These are phyloP conservation scores for Drosophila pegasa DNA, from an alignment of 2,888 invertebrate species.

Conservation along the genomic window DNA sequence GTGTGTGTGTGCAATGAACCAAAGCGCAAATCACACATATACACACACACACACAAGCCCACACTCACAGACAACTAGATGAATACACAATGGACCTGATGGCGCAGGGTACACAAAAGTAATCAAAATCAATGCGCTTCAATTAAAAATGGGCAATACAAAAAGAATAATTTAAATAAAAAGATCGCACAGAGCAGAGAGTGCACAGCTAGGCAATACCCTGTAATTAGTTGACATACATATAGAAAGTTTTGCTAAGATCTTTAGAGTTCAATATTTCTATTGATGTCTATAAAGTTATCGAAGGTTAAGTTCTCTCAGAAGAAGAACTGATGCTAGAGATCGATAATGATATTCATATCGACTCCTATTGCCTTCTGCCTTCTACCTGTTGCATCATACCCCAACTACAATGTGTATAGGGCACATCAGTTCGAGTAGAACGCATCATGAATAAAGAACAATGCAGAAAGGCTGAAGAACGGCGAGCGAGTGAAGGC, in stretches of 20 bases:
- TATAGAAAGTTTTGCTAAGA: not conserved
- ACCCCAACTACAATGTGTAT: not conserved
- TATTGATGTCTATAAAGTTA: too few relatives aligned
- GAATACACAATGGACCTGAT: constrained; percentile 33
- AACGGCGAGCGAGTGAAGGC: constrained; percentile 36
- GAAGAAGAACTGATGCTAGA: not conserved
- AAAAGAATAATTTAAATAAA: constrained; percentile 11
- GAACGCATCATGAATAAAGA: constrained; percentile 39
- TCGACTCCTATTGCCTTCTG: not conserved
- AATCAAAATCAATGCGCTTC: constrained; percentile 75
- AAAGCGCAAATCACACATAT: constrained; percentile 22
- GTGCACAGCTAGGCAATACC: not conserved
- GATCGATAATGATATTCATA: not conserved
- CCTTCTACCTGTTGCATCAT: not conserved
- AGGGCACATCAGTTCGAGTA: constrained; percentile 1
- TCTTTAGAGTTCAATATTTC: too few relatives aligned
- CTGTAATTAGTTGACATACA: not conserved
- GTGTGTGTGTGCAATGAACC: constrained; percentile 47
- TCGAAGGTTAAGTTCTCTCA: too few relatives aligned
- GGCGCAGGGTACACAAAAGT: constrained; percentile 42
- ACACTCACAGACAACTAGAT: constrained; percentile 23
- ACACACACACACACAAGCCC: constrained; percentile 10
- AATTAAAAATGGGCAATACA: constrained; percentile 60
- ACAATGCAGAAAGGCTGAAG: constrained; percentile 7
- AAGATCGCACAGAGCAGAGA: not conserved